Base-by-base conservation (phyloP, 2,888 invertebrate species). In the Lasiommata megera region DNA sequence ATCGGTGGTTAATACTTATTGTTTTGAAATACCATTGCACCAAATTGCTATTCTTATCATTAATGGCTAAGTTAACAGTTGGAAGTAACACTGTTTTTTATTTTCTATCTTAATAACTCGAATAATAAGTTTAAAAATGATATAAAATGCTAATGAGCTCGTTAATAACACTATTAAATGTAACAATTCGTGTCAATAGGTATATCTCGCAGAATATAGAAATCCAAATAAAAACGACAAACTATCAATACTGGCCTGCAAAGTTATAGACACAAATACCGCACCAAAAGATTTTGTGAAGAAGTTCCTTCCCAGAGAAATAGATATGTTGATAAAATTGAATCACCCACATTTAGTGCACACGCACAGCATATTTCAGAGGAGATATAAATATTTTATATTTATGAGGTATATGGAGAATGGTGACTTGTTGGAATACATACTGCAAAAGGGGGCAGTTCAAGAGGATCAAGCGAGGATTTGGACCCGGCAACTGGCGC, bases 241-340 rank as follows among this genome's bases (percentile, higher is more conserved):
- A 59, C 14, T 79, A 18, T 76, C 88, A 34, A 73, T 85, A 53
- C 73, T 95, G 56, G 95, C 95, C 0, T 95, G 95, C 72, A 97
- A 96, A 88, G 90, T 94, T 5, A 93, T 96, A 48, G 95, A 96
- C 71, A 93, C 94, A 0, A 84, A 86, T 36, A 93, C 93, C 60
- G 95, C 95, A 0, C 95, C 95, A 0, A 93, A 93, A 73, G 96
- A 96, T 77, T 96, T 96, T 67, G 94, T 95, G 0, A 92, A 92
- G 64, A 96, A 96, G 75, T 97, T 97, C 79, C 87, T 97, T 41
- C 96, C 96, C 0, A 91, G 97, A 63, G 97, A 97, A 85, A 92
- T 97, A 62, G 94, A 96, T 58, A 94, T 96, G 78, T 84, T 96
- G 59, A 92, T 94, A 23, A 93, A 93, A 73, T 77, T 97, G 11